phyloP scores from a whole-genome alignment of 2,113 vertebrate genomes.

The Neolamprologus devosi region DNA sequence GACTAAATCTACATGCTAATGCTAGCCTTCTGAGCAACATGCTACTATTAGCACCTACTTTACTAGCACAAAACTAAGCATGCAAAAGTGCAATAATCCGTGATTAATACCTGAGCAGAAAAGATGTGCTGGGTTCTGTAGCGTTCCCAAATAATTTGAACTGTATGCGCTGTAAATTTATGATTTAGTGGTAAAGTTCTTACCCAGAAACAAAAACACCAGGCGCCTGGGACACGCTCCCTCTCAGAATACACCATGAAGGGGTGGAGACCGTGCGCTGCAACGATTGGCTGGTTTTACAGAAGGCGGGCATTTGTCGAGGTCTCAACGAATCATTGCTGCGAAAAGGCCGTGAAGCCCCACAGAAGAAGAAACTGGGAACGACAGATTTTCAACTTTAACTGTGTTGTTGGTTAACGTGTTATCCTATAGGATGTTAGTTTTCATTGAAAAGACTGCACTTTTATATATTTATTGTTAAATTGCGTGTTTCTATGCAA shows the following conservation, averaged over 20 bases:
- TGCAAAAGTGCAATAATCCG: neutral
- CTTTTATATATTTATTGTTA: neutral
- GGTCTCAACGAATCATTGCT: slow-evolving; percentile 16
- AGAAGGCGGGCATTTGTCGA: neutral
- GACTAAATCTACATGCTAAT: neutral
- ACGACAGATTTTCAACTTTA: neutral
- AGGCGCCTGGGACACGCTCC: neutral
- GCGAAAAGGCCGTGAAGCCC: neutral
- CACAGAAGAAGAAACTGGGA: neutral
- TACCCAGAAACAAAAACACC: neutral
- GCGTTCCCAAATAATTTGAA: neutral
- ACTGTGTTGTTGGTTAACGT: neutral
- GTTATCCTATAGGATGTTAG: neutral
- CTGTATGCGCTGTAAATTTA: neutral
- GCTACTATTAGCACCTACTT: neutral
- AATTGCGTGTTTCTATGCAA: neutral
- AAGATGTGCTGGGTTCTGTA: neutral
- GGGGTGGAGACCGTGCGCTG: neutral
- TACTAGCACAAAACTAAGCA: neutral
- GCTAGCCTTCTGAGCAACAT: neutral
- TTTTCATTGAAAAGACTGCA: neutral
- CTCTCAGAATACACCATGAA: neutral
- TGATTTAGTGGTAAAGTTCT: neutral
- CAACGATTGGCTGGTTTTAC: slow-evolving; percentile 13
- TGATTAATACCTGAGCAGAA: neutral